These are phyloP conservation scores for Plagodis dolabraria DNA, from an alignment of 2,888 invertebrate genomes.

Conservation along the genomic window DNA sequence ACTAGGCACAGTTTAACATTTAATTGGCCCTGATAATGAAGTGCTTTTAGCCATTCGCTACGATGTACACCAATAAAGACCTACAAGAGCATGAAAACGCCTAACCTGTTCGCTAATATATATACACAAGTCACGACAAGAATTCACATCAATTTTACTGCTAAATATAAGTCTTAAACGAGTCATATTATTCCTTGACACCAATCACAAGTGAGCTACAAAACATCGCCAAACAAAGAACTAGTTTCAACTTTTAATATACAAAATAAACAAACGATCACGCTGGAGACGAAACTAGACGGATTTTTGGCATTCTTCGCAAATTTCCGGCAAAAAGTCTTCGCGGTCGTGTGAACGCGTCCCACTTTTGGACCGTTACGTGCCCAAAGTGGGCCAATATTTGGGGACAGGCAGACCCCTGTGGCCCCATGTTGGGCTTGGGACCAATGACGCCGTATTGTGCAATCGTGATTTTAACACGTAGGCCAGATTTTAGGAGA, in stretches of 20 bases:
- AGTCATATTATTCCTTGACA: conserved; percentile 5
- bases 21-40: no score
- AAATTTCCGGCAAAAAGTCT: conserved; percentile 36
- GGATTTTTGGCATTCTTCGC: conserved; percentile 35
- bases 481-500: conserved; percentile 39
- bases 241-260: conserved; percentile 20
- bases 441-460: conserved; percentile 46
- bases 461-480: conserved; percentile 53
- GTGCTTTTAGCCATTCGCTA: no score
- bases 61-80: no score
- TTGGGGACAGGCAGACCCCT: conserved; percentile 24
- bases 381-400: conserved; percentile 24
- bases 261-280: conserved; percentile 31
- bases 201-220: conserved; percentile 7
- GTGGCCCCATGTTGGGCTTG: conserved; percentile 33
- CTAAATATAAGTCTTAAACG: conserved; percentile 2
- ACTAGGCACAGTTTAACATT: no score
- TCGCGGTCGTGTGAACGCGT: conserved; percentile 24
- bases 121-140: no score
- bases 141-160: not conserved
- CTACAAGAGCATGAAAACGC: no score
- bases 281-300: conserved; percentile 13
- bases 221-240: conserved; percentile 20
- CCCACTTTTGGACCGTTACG: conserved; percentile 42
- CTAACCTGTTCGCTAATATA: no score